Conservation (phyloP, 1,140 invertebrate species). For the Zaprionus taronus region DNA sequence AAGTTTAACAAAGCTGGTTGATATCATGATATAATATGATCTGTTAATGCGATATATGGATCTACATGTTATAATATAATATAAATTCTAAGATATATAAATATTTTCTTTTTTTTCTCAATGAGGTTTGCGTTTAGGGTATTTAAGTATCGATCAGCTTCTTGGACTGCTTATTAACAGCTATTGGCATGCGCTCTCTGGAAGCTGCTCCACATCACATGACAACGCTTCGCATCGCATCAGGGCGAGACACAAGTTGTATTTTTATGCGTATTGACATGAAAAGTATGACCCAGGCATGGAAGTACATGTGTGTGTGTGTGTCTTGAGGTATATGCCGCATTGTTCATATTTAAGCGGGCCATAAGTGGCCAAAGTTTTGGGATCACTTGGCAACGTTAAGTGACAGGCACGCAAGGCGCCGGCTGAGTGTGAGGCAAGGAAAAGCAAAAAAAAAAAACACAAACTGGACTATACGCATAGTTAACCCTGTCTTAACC, state of each 20-base stretch:
- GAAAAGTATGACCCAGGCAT: conserved; percentile 68
- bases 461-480: not conserved
- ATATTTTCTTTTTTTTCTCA: not conserved
- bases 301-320: conserved; percentile 25
- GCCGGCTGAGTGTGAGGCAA: conserved; percentile 48
- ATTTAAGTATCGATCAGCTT: conserved; percentile 11
- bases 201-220: conserved; percentile 66
- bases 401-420: conserved; percentile 80
- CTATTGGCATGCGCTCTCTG: conserved; percentile 52
- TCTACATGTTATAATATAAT: no score
- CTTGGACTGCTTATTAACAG: conserved; percentile 4
- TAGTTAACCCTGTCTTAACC: conserved; percentile 24
- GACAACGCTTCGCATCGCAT: conserved; percentile 3
- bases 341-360: conserved; percentile 56
- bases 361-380: conserved; percentile 52
- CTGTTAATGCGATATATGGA: no score
- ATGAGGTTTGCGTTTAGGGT: conserved; percentile 4
- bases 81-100: no score
- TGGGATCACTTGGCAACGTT: conserved; percentile 37
- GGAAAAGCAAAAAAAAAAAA: conserved; percentile 18
- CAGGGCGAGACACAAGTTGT: conserved; percentile 40
- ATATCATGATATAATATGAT: no score
- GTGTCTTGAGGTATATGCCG: conserved; percentile 49
- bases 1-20: no score
- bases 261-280: conserved; percentile 76